phyloP scores from a whole-genome alignment of 2,113 vertebrate species.

The Brienomyrus longianalis region DNA sequence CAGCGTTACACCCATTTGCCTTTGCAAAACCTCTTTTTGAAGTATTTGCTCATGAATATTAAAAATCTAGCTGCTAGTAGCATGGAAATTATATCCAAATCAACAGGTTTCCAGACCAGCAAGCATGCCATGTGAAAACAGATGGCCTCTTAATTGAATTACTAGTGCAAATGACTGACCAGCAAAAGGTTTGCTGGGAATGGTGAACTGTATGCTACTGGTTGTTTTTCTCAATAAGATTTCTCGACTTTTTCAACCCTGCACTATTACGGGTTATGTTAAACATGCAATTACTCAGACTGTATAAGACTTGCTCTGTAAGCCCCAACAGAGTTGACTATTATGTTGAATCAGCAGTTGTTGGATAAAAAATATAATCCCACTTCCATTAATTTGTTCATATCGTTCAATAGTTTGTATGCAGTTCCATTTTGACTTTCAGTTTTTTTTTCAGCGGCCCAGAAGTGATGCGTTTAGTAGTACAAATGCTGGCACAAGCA shows the following conservation, averaged over 20 bases:
- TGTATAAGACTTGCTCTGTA: background rate
- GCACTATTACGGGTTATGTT: background rate
- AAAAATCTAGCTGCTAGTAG: conserved; percentile 58
- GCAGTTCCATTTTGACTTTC: background rate
- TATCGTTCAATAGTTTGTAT: background rate
- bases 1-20: conserved; percentile 40
- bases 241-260: background rate
- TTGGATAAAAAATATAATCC: background rate
- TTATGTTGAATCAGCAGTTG: background rate
- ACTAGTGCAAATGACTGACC: conserved; percentile 54
- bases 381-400: background rate
- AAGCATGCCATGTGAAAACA: conserved; percentile 59
- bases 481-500: background rate
- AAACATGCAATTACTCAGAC: background rate
- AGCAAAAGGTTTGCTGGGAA: conserved; percentile 45
- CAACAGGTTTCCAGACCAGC: conserved; percentile 66
- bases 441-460: background rate
- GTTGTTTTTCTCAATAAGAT: conserved; percentile 7
- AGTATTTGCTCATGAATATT: conserved; percentile 63
- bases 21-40: conserved; percentile 53
- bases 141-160: conserved; percentile 71
- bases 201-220: conserved; percentile 59
- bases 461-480: background rate
- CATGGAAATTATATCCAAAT: conserved; percentile 70
- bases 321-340: background rate